Evolutionary conservation across 2,797 vertebrate genomes (phyloP).

Genomic region (Lithobates sylvaticus): DNA sequence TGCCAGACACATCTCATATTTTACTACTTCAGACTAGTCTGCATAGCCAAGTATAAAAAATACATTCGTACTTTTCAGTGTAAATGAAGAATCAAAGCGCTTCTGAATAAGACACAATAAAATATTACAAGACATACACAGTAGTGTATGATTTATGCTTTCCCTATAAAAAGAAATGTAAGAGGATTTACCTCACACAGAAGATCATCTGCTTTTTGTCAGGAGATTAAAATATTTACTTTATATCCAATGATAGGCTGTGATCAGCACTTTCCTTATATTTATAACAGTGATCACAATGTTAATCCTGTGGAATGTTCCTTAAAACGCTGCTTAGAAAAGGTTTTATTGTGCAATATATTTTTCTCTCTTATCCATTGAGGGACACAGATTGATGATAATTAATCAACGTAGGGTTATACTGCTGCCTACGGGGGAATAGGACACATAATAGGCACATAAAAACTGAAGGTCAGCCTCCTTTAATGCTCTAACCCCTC

Average conservation of each 20-base stretch:
- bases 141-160: constrained; percentile 62
- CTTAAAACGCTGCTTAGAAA: constrained; percentile 25
- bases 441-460: too few species aligned
- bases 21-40: constrained; percentile 31
- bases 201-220: constrained; percentile 65
- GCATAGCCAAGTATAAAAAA: constrained; percentile 11
- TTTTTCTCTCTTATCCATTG: neutral
- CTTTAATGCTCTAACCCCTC: too few species aligned
- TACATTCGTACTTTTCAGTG: constrained; percentile 5
- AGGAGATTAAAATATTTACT: constrained; percentile 65
- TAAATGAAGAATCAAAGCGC: constrained; percentile 37
- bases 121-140: constrained; percentile 56
- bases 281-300: constrained; percentile 51
- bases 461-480: too few species aligned
- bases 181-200: constrained; percentile 68
- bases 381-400: too few species aligned
- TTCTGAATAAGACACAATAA: constrained; percentile 31
- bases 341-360: constrained; percentile 9
- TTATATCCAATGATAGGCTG: constrained; percentile 60
- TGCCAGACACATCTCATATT: neutral
- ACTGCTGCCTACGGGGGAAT: too few species aligned
- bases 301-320: constrained; percentile 48
- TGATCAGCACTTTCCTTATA: neutral
- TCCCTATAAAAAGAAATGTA: constrained; percentile 66
- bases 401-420: too few species aligned